A percentile compares a stretch with the other conserved stretches of the same genome.
phyloP scores from a whole-genome alignment of 2,888 invertebrate species.

The Syrphus vitripennis region DNA sequence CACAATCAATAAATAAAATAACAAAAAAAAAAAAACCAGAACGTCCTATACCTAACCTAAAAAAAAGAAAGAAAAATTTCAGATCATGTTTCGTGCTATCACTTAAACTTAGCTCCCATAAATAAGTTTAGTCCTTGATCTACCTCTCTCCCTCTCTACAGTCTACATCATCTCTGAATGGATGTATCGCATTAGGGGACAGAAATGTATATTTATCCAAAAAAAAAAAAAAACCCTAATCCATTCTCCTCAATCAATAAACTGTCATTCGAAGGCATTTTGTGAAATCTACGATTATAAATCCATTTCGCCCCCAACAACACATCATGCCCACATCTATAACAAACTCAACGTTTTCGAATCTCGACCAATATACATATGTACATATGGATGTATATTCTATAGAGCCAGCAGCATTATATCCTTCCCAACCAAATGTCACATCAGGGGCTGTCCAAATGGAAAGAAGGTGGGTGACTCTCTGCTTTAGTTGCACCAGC shows the following conservation, averaged over 20 bases:
- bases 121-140: constrained; percentile 1
- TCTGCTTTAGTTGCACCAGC: neutral
- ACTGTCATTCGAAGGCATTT: constrained; percentile 63
- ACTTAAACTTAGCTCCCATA: constrained; percentile 21
- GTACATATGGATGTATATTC: neutral
- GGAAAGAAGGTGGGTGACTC: neutral
- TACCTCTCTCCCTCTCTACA: neutral
- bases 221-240: constrained; percentile 11
- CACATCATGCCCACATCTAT: neutral
- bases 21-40: neutral
- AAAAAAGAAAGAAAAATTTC: constrained; percentile 16
- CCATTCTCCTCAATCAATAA: constrained; percentile 64
- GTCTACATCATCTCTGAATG: neutral
- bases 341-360: neutral
- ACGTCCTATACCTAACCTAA: no score
- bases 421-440: constrained; percentile 49
- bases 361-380: neutral
- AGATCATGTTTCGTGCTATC: constrained; percentile 17
- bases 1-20: constrained; percentile 20
- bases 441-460: constrained; percentile 59
- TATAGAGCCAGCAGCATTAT: constrained; percentile 32
- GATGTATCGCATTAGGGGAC: constrained; percentile 15
- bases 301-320: constrained; percentile 43
- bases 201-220: neutral
- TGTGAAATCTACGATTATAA: constrained; percentile 61